A percentile compares a stretch with the other conserved stretches of the same genome.
These are phyloP conservation scores for Notamacropus eugenii DNA, from an alignment of 2,797 vertebrate genomes.

Conservation along the genomic window DNA sequence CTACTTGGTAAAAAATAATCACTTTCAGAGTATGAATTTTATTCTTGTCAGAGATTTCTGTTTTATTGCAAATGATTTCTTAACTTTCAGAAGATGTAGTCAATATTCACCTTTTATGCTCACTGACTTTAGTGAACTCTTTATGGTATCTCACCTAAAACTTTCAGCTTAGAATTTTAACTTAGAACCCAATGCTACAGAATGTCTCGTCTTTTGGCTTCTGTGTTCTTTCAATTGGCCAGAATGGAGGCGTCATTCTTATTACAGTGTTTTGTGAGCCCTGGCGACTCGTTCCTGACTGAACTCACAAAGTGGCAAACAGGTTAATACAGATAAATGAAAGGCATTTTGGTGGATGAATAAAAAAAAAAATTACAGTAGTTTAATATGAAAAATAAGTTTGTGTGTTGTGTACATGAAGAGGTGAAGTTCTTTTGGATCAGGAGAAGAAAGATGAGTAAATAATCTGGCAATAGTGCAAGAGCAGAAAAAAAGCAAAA, in stretches of 20 bases:
- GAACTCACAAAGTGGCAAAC: not conserved
- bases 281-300: too few species aligned
- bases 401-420: accelerated
- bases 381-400: not conserved
- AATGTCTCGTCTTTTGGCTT: not conserved
- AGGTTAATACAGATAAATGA: not conserved
- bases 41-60: not conserved
- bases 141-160: not conserved
- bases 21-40: accelerated
- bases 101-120: accelerated
- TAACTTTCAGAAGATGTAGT: accelerated
- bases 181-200: not conserved
- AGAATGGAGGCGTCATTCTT: accelerated
- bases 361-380: not conserved
- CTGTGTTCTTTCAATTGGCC: not conserved
- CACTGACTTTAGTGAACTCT: too few species aligned
- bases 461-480: accelerated
- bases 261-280: accelerated
- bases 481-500: not conserved
- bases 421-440: not conserved
- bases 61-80: not conserved
- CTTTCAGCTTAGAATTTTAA: not conserved
- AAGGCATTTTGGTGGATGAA: not conserved
- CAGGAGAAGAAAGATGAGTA: accelerated
- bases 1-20: not conserved